Conservation (phyloP, 1,140 invertebrate genomes). For the Paraescarpia echinospica region DNA sequence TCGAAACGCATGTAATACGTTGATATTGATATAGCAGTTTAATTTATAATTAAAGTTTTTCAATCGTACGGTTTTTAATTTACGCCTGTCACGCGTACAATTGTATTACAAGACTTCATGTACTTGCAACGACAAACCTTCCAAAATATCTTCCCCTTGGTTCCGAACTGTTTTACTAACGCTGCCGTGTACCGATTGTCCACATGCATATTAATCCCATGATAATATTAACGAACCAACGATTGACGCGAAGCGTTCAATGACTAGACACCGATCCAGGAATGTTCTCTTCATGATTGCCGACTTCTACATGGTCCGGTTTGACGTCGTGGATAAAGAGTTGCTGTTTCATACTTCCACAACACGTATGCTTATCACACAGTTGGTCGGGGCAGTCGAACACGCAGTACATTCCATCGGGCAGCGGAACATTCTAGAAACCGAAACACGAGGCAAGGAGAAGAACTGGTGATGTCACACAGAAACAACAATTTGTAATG, state of each 20-base stretch:
- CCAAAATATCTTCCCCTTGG: background rate
- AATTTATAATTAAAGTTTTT: too few relatives aligned
- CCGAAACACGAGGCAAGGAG: background rate
- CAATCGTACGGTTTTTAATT: too few relatives aligned
- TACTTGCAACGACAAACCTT: background rate
- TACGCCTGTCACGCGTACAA: background rate
- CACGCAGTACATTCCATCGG: background rate
- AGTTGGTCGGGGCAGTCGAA: background rate
- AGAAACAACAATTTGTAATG: too few relatives aligned
- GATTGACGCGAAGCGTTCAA: background rate
- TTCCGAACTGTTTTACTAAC: background rate
- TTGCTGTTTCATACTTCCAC: background rate
- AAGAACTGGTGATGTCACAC: background rate
- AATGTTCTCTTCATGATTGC: background rate
- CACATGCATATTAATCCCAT: too few relatives aligned
- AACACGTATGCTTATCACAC: background rate
- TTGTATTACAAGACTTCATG: background rate
- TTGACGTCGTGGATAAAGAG: background rate
- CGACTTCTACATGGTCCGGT: background rate
- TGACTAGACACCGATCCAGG: background rate
- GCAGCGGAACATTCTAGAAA: background rate
- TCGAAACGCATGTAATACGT: too few relatives aligned
- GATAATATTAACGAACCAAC: background rate
- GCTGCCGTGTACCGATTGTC: too few relatives aligned
- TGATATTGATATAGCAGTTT: too few relatives aligned